Conservation (phyloP, 2,888 invertebrate genomes). For the Nineta flava region DNA sequence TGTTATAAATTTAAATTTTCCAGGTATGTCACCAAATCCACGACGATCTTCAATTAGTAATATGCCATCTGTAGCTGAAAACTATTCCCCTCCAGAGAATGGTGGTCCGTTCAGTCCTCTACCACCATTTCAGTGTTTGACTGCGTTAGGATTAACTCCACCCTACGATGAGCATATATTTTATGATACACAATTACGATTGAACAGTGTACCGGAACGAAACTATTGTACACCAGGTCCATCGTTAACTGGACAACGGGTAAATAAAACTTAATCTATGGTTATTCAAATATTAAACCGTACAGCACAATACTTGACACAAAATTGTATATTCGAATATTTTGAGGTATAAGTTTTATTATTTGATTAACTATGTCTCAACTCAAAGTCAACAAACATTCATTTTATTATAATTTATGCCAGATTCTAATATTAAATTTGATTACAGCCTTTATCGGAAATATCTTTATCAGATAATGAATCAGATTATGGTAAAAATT, state of each 20-base stretch:
- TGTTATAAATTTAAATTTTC: background rate
- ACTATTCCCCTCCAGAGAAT: slow-evolving; percentile 36
- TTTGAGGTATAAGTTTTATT: too few relatives aligned
- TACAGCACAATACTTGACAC: background rate
- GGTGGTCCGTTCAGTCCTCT: slow-evolving; percentile 35
- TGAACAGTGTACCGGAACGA: slow-evolving; percentile 20
- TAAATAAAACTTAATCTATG: too few relatives aligned
- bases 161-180: slow-evolving; percentile 6
- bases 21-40: slow-evolving; percentile 15
- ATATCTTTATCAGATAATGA: slow-evolving; percentile 36
- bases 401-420: background rate
- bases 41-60: slow-evolving; percentile 21
- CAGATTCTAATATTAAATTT: background rate
- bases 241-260: slow-evolving; percentile 24
- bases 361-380: too few relatives aligned
- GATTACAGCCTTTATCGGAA: slow-evolving; percentile 33
- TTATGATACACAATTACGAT: slow-evolving; percentile 15
- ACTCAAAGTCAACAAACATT: too few relatives aligned
- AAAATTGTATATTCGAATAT: too few relatives aligned
- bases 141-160: slow-evolving; percentile 28
- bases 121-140: slow-evolving; percentile 44
- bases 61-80: slow-evolving; percentile 37
- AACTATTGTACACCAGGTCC: slow-evolving; percentile 15
- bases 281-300: background rate
- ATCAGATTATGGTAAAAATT: slow-evolving; percentile 32